Evolutionary conservation across 1,140 invertebrate species (phyloP).

Genomic region (Aphaenogaster rudis): DNA sequence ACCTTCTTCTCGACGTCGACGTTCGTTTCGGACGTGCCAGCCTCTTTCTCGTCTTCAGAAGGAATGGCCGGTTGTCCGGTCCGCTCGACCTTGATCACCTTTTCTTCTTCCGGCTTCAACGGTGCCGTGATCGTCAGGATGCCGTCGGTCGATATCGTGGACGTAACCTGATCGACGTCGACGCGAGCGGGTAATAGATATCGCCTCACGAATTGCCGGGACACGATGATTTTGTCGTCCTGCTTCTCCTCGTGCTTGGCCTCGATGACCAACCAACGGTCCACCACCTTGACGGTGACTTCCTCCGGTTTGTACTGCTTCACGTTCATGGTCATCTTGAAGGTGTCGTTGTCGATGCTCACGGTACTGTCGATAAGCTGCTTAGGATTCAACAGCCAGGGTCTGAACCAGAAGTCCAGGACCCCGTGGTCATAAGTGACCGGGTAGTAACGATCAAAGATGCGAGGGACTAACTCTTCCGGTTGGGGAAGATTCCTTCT

Average conservation of each 20-base stretch:
- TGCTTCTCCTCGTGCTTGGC: conserved; percentile 92
- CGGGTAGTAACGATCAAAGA: background rate
- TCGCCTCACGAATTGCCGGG: conserved; percentile 90
- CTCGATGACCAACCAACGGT: conserved; percentile 88
- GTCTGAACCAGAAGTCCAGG: conserved; percentile 58
- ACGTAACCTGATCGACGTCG: conserved; percentile 88
- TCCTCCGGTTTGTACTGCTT: conserved; percentile 62
- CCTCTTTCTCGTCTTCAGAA: background rate
- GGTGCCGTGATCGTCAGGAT: conserved; percentile 90
- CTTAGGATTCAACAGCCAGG: conserved; percentile 31
- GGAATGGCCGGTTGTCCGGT: conserved; percentile 76
- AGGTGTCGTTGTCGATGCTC: background rate
- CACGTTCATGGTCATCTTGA: conserved; percentile 57
- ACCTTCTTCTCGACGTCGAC: background rate
- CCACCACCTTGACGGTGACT: conserved; percentile 52
- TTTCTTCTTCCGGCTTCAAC: conserved; percentile 83
- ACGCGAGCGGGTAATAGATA: conserved; percentile 90
- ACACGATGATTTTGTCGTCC: conserved; percentile 91
- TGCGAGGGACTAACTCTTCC: conserved; percentile 50
- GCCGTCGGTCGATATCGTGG: conserved; percentile 91
- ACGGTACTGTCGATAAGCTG: background rate
- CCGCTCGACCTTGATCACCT: conserved; percentile 74
- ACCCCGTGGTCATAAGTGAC: background rate
- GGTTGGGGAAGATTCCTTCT: conserved; percentile 68
- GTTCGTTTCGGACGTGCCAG: background rate